Percentiles rank a stretch among this genome's conserved stretches.
Evolutionary conservation across 2,888 invertebrate species (phyloP).

Genomic region (Hirtodrosophila histrioides): DNA sequence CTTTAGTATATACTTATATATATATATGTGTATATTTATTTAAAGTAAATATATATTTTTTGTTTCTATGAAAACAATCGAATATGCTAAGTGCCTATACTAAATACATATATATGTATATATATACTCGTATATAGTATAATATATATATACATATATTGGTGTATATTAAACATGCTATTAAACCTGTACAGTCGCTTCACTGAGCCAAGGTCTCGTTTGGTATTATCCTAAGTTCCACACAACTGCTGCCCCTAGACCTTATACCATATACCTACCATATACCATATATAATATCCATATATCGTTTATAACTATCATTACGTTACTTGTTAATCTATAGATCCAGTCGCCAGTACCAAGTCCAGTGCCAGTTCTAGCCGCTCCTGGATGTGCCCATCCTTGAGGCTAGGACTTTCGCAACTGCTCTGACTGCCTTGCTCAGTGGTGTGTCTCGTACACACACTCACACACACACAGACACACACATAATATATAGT

Average conservation of each 20-base stretch:
- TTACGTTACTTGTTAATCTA: constrained; percentile 28
- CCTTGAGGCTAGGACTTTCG: constrained; percentile 16
- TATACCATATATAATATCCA: background rate
- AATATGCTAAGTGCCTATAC: constrained; percentile 77
- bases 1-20: constrained; percentile 26
- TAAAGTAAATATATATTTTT: constrained; percentile 51
- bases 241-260: constrained; percentile 31
- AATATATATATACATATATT: constrained; percentile 34
- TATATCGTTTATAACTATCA: constrained; percentile 5
- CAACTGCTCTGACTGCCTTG: constrained; percentile 30
- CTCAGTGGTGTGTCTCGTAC: constrained; percentile 45
- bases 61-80: constrained; percentile 74
- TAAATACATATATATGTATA: constrained; percentile 49
- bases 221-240: constrained; percentile 27
- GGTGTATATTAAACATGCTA: constrained; percentile 27
- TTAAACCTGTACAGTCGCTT: constrained; percentile 39
- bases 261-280: constrained; percentile 12
- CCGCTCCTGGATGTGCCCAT: constrained; percentile 4
- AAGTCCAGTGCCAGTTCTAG: constrained; percentile 24
- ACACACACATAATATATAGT: constrained; percentile 31
- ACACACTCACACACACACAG: constrained; percentile 8
- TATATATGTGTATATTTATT: constrained; percentile 42
- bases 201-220: constrained; percentile 55
- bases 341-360: background rate
- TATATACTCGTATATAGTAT: constrained; percentile 26